phyloP scores from a whole-genome alignment of 2,797 vertebrate species.

The Tadarida brasiliensis region DNA sequence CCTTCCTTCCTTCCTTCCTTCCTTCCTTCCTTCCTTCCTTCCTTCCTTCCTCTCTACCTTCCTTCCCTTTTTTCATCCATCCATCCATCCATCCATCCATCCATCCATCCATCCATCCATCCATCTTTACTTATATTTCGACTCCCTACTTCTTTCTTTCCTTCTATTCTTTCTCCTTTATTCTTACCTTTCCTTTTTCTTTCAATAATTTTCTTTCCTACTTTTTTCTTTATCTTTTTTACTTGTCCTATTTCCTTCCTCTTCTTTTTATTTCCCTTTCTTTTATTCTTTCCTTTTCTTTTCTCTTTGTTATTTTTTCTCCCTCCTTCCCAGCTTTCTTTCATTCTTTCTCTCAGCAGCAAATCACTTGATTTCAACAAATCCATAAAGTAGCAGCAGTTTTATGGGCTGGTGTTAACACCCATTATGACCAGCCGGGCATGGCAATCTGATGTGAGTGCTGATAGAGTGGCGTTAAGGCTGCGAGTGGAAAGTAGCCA shows the following conservation, averaged over 20 bases:
- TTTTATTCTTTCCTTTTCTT: not conserved
- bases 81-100: not conserved
- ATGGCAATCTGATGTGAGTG: constrained; percentile 47
- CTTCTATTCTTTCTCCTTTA: not conserved
- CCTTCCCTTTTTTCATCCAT: no score
- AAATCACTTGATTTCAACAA: constrained; percentile 67
- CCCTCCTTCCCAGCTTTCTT: not conserved
- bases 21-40: no score
- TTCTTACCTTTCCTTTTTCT: not conserved
- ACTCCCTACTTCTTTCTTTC: not conserved
- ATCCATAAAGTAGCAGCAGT: constrained; percentile 51
- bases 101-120: not conserved
- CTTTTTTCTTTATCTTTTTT: not conserved
- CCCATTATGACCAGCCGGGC: constrained; percentile 57
- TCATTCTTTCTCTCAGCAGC: constrained; percentile 8
- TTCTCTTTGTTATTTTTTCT: not conserved
- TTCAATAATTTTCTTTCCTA: not conserved
- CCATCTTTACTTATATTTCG: not conserved
- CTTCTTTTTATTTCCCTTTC: not conserved
- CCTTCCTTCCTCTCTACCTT: no score
- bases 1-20: not conserved
- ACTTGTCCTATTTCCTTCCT: not conserved
- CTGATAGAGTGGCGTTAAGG: constrained; percentile 56
- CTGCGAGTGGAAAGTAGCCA: constrained; percentile 65
- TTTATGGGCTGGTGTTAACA: constrained; percentile 73